phyloP scores from a whole-genome alignment of 2,888 invertebrate species.

The Agrochola lota region DNA sequence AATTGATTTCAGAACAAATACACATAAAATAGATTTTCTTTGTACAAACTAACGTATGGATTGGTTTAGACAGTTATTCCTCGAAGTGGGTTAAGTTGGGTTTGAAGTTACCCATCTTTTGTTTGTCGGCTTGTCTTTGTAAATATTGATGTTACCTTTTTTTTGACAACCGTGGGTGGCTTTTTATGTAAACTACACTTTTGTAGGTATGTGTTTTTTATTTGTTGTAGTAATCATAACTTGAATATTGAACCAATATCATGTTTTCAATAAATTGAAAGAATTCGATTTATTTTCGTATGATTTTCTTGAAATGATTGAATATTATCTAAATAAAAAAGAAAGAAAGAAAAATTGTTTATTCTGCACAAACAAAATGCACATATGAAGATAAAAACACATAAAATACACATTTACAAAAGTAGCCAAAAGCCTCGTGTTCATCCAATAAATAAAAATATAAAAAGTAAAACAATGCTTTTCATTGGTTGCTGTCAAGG shows the following conservation, averaged over 20 bases:
- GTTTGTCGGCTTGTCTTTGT: conserved; percentile 6
- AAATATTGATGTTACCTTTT: conserved; percentile 25
- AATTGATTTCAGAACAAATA: conserved; percentile 41
- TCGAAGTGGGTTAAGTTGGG: conserved; percentile 50
- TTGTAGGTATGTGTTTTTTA: not conserved
- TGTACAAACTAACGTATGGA: conserved; percentile 60
- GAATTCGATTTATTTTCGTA: not conserved
- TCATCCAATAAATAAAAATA: too few species aligned
- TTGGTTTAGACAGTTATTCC: conserved; percentile 60
- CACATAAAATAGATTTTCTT: conserved; percentile 68
- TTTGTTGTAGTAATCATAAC: not conserved
- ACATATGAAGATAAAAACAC: too few species aligned
- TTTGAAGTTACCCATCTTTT: conserved; percentile 38
- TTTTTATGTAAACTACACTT: not conserved
- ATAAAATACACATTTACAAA: too few species aligned
- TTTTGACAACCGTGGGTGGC: conserved; percentile 10
- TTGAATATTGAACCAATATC: not conserved
- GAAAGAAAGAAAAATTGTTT: too few species aligned
- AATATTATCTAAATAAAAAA: too few species aligned
- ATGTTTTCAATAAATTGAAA: not conserved
- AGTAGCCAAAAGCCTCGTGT: too few species aligned
- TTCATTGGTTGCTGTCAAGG: too few species aligned
- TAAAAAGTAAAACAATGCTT: too few species aligned
- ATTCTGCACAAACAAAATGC: too few species aligned
- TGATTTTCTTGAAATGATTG: too few species aligned